Evolutionary conservation across 1,140 invertebrate genomes (phyloP).

Genomic region (Drosophila equinoxialis): DNA sequence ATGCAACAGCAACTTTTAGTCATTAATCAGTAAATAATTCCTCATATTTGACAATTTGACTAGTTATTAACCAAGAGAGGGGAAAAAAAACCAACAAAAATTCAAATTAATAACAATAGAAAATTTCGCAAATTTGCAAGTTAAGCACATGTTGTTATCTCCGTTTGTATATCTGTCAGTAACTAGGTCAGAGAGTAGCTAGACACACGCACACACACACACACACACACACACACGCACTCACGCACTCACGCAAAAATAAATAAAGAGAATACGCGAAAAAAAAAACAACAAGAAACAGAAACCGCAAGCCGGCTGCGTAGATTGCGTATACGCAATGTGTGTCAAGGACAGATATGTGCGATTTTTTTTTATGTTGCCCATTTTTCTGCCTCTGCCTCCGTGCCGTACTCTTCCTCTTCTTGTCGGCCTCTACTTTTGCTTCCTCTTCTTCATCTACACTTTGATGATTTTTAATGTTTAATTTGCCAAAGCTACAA

Average conservation of each 20-base stretch:
- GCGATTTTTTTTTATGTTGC: slow-evolving; percentile 66
- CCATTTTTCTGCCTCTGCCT: slow-evolving; percentile 7
- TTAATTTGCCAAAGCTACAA: slow-evolving; percentile 47
- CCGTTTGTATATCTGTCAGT: not conserved
- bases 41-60: slow-evolving; percentile 29
- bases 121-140: slow-evolving; percentile 11
- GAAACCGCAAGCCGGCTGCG: slow-evolving; percentile 52
- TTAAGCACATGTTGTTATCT: slow-evolving; percentile 11
- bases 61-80: not conserved
- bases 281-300: not conserved
- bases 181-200: slow-evolving; percentile 6
- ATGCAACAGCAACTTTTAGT: too few species aligned
- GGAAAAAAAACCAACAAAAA: not conserved
- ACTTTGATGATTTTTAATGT: slow-evolving; percentile 51
- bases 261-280: slow-evolving; percentile 57
- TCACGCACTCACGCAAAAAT: slow-evolving; percentile 8
- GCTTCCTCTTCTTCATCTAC: not conserved
- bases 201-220: slow-evolving; percentile 8
- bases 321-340: slow-evolving; percentile 80
- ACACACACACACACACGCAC: not conserved
- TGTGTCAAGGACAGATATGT: slow-evolving; percentile 83
- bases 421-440: not conserved
- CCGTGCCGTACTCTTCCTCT: not conserved
- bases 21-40: slow-evolving; percentile 41
- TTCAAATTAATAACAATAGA: slow-evolving; percentile 17